A percentile compares a stretch with the other conserved stretches of the same genome.
These are phyloP conservation scores for Hyposmocoma kahamanoa DNA, from an alignment of 1,140 invertebrate species.

Conservation along the genomic window DNA sequence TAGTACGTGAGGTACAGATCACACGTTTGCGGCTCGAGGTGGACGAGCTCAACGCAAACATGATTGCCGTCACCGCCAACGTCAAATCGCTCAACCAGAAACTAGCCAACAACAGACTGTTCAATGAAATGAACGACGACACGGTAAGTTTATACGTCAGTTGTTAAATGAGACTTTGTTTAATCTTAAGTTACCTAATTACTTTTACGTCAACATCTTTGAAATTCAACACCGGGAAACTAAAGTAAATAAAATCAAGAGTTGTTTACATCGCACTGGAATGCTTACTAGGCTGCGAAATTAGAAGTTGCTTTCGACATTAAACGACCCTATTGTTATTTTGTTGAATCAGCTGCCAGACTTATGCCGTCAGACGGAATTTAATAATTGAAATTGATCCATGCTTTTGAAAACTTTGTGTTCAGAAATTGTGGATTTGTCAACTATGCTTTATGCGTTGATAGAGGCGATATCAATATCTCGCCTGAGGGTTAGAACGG, in stretches of 20 bases:
- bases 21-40: slow-evolving; percentile 41
- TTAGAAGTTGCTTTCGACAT: not conserved
- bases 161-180: not conserved
- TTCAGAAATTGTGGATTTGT: too few species aligned
- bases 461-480: too few species aligned
- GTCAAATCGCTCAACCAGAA: slow-evolving; percentile 48
- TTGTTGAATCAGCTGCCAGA: slow-evolving; percentile 3
- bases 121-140: slow-evolving; percentile 56
- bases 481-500: too few species aligned
- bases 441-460: too few species aligned
- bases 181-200: too few species aligned
- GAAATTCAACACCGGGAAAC: not conserved
- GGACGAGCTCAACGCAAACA: slow-evolving; percentile 46
- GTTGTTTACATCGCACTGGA: not conserved
- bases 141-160: slow-evolving; percentile 45
- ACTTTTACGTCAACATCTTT: not conserved
- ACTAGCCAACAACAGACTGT: slow-evolving; percentile 43
- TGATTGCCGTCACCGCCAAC: slow-evolving; percentile 48
- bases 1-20: slow-evolving; percentile 47
- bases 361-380: too few species aligned
- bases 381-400: too few species aligned
- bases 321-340: not conserved
- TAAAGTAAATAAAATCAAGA: not conserved
- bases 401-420: too few species aligned
- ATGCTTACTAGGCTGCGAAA: not conserved